Conservation (phyloP, 2,113 vertebrate genomes). For the Colaptes auratus region DNA sequence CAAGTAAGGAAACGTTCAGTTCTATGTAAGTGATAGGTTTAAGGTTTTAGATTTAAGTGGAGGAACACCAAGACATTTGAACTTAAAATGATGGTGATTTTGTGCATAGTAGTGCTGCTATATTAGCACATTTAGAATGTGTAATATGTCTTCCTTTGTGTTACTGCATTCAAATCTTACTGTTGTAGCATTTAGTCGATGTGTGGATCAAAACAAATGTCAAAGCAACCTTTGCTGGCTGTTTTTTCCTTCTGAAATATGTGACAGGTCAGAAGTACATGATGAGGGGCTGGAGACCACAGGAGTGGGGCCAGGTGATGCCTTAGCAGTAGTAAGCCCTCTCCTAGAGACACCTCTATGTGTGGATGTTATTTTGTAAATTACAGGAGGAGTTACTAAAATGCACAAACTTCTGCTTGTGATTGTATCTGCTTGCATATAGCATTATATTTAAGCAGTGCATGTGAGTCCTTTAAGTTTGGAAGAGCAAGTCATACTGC, state of each 20-base stretch:
- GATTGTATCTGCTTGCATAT: background rate
- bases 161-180: background rate
- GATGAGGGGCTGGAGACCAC: background rate
- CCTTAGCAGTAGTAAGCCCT: background rate
- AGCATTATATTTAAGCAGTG: background rate
- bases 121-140: background rate
- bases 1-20: background rate
- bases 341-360: background rate
- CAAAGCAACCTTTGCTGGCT: background rate
- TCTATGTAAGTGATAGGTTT: background rate
- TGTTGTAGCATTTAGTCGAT: background rate
- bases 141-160: background rate
- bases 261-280: background rate
- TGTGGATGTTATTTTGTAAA: background rate
- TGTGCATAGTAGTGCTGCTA: background rate
- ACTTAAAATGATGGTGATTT: background rate
- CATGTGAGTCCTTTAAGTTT: fast-evolving
- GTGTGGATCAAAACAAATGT: background rate
- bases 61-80: background rate
- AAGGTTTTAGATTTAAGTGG: background rate
- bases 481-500: background rate
- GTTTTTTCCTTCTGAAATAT: background rate
- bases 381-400: background rate
- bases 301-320: background rate
- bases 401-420: background rate